A percentile compares a stretch with the other conserved stretches of the same genome.
Evolutionary conservation across 2,888 invertebrate species (phyloP).

Genomic region (Acronicta aceris): DNA sequence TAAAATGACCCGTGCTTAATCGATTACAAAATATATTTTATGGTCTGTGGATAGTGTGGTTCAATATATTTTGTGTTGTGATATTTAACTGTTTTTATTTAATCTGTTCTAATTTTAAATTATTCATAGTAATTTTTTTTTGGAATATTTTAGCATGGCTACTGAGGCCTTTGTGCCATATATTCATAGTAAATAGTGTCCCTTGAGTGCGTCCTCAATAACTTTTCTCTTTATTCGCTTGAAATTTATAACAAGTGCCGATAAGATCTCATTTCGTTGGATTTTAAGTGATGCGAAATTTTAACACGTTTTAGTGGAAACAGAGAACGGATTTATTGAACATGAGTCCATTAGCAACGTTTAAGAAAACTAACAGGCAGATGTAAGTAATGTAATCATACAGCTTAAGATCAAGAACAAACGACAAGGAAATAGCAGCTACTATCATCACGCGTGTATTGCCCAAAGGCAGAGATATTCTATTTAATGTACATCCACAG

Average conservation of each 20-base stretch:
- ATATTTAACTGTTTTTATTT: slow-evolving; percentile 5
- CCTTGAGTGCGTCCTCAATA: slow-evolving; percentile 46
- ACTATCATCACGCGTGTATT: no score
- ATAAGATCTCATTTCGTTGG: slow-evolving; percentile 34
- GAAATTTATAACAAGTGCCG: slow-evolving; percentile 3
- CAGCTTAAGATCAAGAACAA: not conserved
- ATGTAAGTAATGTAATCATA: slow-evolving; percentile 65
- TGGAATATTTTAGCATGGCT: no score
- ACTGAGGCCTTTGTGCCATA: no score
- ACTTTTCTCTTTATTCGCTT: slow-evolving; percentile 22
- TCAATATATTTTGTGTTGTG: not conserved
- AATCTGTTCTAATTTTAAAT: slow-evolving; percentile 28
- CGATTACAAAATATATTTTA: slow-evolving; percentile 14
- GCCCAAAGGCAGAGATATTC: no score
- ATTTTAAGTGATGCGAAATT: slow-evolving; percentile 30
- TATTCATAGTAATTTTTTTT: slow-evolving; percentile 31
- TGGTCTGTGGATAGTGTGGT: slow-evolving; percentile 4
- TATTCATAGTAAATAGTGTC: slow-evolving; percentile 6
- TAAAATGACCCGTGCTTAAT: slow-evolving; percentile 33
- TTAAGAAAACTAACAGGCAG: slow-evolving; percentile 65
- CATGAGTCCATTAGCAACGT: slow-evolving; percentile 69
- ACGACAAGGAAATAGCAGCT: not conserved
- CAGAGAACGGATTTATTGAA: slow-evolving; percentile 25
- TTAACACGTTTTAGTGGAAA: slow-evolving; percentile 15
- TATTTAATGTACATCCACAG: no score